Conservation (phyloP, 1,140 invertebrate species). For the Nomia melanderi region DNA sequence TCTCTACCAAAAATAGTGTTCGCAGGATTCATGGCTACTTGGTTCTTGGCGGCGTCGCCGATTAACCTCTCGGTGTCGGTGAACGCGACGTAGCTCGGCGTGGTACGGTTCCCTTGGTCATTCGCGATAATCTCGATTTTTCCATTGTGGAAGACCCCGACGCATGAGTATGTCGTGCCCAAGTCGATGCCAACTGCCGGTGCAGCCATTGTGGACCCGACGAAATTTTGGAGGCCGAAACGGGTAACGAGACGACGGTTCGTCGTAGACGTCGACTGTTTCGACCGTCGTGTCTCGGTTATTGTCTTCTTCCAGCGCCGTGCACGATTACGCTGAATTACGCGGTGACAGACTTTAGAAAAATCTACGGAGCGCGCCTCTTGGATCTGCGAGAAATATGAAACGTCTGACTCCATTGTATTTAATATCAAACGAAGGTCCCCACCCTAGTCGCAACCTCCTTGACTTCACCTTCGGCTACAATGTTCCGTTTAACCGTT, state of each 20-base stretch:
- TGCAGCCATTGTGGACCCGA: conserved; percentile 75
- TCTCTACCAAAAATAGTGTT: conserved; percentile 99
- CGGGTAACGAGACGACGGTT: not conserved
- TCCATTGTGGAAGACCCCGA: conserved; percentile 94
- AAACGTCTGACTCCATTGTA: no score
- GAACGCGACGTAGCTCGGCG: conserved; percentile 98
- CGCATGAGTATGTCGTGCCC: conserved; percentile 94
- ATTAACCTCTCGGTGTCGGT: conserved; percentile 98
- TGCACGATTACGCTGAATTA: conserved; percentile 2
- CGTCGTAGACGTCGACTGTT: conserved; percentile 9
- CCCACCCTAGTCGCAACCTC: no score
- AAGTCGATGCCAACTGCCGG: conserved; percentile 94
- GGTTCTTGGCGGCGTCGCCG: conserved; percentile 98
- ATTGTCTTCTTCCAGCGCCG: conserved; percentile 19
- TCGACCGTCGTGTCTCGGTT: not conserved
- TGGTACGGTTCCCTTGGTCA: conserved; percentile 98
- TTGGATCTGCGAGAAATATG: no score
- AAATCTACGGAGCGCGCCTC: not conserved
- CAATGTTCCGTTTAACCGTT: no score
- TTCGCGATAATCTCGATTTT: conserved; percentile 99
- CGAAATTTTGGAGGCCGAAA: conserved; percentile 6
- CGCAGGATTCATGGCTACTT: conserved; percentile 95
- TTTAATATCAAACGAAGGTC: no score
- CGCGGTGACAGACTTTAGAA: not conserved
- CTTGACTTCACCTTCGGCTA: no score